Conservation (phyloP, 2,888 invertebrate species). For the Dynastes grantii region DNA sequence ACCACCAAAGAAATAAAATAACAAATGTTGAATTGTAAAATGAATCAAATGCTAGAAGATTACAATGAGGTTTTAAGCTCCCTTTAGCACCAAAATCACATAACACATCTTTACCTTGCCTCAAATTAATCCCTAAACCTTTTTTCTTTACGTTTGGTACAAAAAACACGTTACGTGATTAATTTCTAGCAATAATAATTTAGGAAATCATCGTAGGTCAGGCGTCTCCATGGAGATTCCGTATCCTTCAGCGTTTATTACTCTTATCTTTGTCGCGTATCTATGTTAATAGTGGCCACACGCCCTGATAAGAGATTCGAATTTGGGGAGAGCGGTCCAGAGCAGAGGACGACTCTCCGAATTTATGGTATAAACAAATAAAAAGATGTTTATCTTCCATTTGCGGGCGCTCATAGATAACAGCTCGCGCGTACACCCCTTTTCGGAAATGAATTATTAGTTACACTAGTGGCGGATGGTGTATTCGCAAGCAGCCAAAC, state of each 20-base stretch:
- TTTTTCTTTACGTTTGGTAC: no score
- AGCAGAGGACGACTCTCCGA: constrained; percentile 2
- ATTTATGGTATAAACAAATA: constrained; percentile 45
- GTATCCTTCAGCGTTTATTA: constrained; percentile 20
- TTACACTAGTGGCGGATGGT: constrained; percentile 10
- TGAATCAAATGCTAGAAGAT: no score
- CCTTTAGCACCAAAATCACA: no score
- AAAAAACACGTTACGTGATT: not conserved
- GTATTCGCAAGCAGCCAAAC: not conserved
- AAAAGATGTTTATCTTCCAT: constrained; percentile 47
- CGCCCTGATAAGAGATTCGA: constrained; percentile 26
- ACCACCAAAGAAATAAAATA: no score
- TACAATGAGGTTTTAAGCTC: no score
- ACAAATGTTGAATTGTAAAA: no score
- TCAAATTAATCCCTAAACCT: no score
- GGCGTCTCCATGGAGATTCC: not conserved
- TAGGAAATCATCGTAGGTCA: not conserved
- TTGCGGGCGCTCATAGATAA: not conserved
- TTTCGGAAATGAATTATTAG: constrained; percentile 33
- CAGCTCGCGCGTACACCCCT: constrained; percentile 20
- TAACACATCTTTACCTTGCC: no score
- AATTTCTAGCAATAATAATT: not conserved
- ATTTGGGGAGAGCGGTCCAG: constrained; percentile 20
- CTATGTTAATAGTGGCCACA: constrained; percentile 31
- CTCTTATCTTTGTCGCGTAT: constrained; percentile 4